Percentiles rank a stretch among this genome's conserved stretches.
phyloP scores from a whole-genome alignment of 1,140 invertebrate species.

The Papilio machaon region DNA sequence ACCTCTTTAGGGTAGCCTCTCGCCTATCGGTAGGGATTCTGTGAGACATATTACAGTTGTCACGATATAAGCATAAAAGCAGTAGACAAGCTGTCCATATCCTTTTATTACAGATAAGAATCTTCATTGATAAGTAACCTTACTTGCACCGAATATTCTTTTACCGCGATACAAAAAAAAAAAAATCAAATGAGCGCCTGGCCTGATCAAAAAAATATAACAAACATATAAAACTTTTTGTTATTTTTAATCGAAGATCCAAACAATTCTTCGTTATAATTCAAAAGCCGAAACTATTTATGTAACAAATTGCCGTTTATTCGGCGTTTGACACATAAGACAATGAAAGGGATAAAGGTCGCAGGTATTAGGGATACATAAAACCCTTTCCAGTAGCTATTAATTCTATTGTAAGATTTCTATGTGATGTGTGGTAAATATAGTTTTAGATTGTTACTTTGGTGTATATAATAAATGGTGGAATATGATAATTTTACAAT shows the following conservation, averaged over 20 bases:
- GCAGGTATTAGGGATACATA: background rate
- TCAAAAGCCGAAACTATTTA: background rate
- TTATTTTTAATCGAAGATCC: background rate
- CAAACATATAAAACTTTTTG: background rate
- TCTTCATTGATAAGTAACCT: too few species aligned
- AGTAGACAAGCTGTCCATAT: too few species aligned
- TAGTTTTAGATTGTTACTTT: background rate
- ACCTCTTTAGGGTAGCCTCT: too few species aligned
- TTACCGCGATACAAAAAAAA: too few species aligned
- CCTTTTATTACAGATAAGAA: too few species aligned
- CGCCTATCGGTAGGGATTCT: too few species aligned
- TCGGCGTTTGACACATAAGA: background rate
- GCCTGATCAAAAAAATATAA: too few species aligned
- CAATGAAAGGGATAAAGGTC: conserved; percentile 9
- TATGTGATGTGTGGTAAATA: background rate
- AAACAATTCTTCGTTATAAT: background rate
- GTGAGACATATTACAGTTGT: too few species aligned
- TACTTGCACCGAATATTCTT: too few species aligned
- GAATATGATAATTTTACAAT: background rate
- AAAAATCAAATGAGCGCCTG: too few species aligned
- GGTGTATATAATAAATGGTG: background rate
- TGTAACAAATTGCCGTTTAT: conserved; percentile 4
- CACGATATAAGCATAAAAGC: too few species aligned
- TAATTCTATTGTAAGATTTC: background rate
- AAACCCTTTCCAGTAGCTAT: conserved; percentile 4